Percentiles rank a stretch among this genome's conserved stretches.
Conservation (phyloP, 2,888 invertebrate genomes). For the Drosophila parthenogenetica region DNA sequence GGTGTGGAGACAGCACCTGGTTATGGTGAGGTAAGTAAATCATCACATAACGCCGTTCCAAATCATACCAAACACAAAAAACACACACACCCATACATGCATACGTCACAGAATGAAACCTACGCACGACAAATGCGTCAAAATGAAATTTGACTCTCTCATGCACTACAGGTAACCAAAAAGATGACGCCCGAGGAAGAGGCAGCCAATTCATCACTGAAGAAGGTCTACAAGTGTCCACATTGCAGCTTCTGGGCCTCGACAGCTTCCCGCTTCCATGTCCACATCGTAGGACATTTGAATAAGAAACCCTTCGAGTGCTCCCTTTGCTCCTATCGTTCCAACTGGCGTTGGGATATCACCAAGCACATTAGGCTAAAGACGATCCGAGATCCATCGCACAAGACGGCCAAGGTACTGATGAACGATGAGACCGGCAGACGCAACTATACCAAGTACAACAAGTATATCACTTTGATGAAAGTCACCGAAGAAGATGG, state of each 20-base stretch:
- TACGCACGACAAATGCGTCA: constrained; percentile 68
- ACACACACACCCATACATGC: neutral
- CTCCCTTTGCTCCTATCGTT: constrained; percentile 95
- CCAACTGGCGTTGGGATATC: constrained; percentile 99
- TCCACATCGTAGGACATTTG: constrained; percentile 96
- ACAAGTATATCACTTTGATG: constrained; percentile 93
- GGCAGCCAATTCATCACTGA: constrained; percentile 88
- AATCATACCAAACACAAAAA: neutral
- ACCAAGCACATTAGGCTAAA: constrained; percentile 97
- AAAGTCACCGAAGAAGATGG: constrained; percentile 86
- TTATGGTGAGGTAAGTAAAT: constrained; percentile 85
- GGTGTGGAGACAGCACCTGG: constrained; percentile 86
- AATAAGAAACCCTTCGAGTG: constrained; percentile 98
- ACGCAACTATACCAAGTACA: constrained; percentile 96
- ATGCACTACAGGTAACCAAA: constrained; percentile 85
- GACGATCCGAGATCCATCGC: constrained; percentile 93
- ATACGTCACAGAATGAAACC: constrained; percentile 20
- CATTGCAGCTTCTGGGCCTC: constrained; percentile 97
- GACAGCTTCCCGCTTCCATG: constrained; percentile 96
- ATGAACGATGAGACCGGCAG: constrained; percentile 97
- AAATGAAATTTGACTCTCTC: constrained; percentile 85
- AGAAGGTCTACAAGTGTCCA: constrained; percentile 95
- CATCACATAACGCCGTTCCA: too few relatives aligned
- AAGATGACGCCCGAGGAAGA: constrained; percentile 88
- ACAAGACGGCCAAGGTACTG: constrained; percentile 92